Evolutionary conservation across 23 tunicate species (phyloP).

Genomic region (Clavelina lepadiformis): DNA sequence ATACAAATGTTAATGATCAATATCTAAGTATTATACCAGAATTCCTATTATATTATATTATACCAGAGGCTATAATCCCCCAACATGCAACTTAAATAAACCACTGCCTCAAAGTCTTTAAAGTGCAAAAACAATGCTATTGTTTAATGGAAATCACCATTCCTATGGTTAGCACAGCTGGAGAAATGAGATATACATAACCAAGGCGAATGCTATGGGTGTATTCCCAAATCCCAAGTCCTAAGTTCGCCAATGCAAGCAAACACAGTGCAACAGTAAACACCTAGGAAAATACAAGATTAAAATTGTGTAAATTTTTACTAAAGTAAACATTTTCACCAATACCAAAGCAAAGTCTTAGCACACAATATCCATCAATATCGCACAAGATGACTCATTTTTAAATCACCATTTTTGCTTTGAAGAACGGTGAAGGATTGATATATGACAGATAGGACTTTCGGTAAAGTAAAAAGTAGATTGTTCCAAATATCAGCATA

Average conservation of each 20-base stretch:
- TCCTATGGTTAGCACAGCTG: constrained; percentile 8
- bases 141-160: too few relatives aligned
- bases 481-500: constrained; percentile 2
- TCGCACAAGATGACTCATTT: background rate
- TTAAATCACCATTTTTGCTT: constrained; percentile 11
- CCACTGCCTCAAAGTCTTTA: too few relatives aligned
- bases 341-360: background rate
- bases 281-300: background rate
- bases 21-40: too few relatives aligned
- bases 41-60: too few relatives aligned
- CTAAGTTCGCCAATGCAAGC: constrained; percentile 11
- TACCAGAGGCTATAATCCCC: too few relatives aligned
- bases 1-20: too few relatives aligned
- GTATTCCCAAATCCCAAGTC: constrained; percentile 12
- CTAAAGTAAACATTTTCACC: background rate
- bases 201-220: background rate
- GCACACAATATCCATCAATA: background rate
- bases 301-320: background rate
- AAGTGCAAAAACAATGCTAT: too few relatives aligned
- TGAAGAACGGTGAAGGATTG: constrained; percentile 9
- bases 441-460: background rate
- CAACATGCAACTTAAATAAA: too few relatives aligned
- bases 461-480: constrained; percentile 5
- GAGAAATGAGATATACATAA: constrained; percentile 12
- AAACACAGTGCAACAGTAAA: constrained; percentile 6